Evolutionary conservation across 2,113 vertebrate species (phyloP).

Genomic region (Azemiops feae): DNA sequence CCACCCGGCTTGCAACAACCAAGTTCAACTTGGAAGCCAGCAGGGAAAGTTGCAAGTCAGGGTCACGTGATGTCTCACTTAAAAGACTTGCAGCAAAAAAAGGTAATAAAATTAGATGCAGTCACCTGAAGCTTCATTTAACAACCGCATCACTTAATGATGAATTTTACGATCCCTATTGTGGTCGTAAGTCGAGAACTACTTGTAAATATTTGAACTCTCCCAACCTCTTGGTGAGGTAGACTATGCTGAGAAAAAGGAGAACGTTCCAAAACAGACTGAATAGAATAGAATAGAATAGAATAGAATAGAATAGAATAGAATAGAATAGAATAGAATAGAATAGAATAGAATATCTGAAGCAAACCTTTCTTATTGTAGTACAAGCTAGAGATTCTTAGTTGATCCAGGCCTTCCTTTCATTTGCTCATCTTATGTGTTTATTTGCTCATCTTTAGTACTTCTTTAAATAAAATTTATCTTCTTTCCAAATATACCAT

Average conservation of each 20-base stretch:
- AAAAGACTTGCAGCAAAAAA: background rate
- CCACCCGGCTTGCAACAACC: background rate
- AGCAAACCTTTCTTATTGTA: too few species aligned
- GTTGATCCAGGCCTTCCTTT: background rate
- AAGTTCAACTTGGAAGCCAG: background rate
- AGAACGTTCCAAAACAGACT: background rate
- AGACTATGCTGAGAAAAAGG: background rate
- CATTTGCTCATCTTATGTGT: background rate
- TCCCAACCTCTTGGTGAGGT: background rate
- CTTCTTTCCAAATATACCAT: background rate
- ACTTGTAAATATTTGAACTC: background rate
- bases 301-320: too few species aligned
- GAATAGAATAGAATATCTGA: background rate
- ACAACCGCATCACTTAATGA: background rate
- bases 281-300: too few species aligned
- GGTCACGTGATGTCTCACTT: background rate
- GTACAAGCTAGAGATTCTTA: background rate
- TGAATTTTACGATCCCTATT: background rate
- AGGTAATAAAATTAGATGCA: background rate
- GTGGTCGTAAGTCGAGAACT: background rate
- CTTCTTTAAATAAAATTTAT: background rate
- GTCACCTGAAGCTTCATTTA: background rate
- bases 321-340: too few species aligned
- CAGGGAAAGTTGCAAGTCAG: background rate
- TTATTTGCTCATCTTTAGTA: background rate